Evolutionary conservation across 2,113 vertebrate genomes (phyloP).

Genomic region (Xyliphius kryptos): DNA sequence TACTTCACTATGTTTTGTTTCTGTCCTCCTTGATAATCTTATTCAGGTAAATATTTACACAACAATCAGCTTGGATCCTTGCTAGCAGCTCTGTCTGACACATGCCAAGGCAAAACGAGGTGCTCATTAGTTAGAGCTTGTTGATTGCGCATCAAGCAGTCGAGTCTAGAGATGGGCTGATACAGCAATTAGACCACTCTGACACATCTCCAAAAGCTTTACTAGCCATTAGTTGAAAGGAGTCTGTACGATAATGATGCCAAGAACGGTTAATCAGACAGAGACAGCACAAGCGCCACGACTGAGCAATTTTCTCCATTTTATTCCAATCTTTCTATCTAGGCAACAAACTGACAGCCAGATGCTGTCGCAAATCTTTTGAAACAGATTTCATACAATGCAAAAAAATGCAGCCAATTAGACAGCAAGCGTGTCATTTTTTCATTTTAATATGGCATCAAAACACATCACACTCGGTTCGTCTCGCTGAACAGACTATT

Average conservation of each 20-base stretch:
- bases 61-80: constrained; percentile 18
- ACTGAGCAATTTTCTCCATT: constrained; percentile 12
- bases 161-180: too few species aligned
- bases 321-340: too few species aligned
- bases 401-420: constrained; percentile 21
- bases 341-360: constrained; percentile 13
- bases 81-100: constrained; percentile 14
- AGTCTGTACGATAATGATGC: constrained; percentile 14
- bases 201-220: too few species aligned
- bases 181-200: too few species aligned
- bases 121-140: constrained; percentile 17
- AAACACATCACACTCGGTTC: not conserved
- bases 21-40: too few species aligned
- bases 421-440: not conserved
- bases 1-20: too few species aligned
- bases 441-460: not conserved
- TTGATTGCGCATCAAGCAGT: too few species aligned
- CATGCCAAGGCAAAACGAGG: not conserved
- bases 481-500: too few species aligned
- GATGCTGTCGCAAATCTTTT: constrained; percentile 1
- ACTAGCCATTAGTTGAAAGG: too few species aligned
- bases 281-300: not conserved
- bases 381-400: constrained; percentile 10
- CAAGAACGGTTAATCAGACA: not conserved
- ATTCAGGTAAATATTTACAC: constrained; percentile 39